phyloP scores from a whole-genome alignment of 2,113 vertebrate species.

The Gasterosteus aculeatus region DNA sequence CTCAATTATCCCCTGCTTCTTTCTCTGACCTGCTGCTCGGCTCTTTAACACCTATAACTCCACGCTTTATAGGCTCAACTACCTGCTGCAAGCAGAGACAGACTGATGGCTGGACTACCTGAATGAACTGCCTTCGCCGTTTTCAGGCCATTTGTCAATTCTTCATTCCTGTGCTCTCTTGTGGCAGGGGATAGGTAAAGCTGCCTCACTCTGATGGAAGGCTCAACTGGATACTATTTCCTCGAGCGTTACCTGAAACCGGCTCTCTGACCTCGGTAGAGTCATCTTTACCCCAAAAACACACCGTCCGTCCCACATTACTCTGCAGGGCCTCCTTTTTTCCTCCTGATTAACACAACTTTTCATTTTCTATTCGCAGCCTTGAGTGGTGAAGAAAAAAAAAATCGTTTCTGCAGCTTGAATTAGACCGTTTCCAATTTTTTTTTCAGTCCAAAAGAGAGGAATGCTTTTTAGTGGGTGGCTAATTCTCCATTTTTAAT shows the following conservation, averaged over 20 bases:
- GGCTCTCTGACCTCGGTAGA: slow-evolving; percentile 53
- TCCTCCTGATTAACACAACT: slow-evolving; percentile 2
- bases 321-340: slow-evolving; percentile 6
- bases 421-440: slow-evolving; percentile 51
- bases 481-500: slow-evolving; percentile 52
- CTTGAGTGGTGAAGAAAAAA: slow-evolving; percentile 11
- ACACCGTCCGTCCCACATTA: slow-evolving; percentile 15
- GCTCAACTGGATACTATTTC: slow-evolving; percentile 57
- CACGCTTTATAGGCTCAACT: slow-evolving; percentile 73
- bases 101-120: slow-evolving; percentile 72
- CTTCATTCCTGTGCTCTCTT: slow-evolving; percentile 68
- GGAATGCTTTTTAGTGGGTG: slow-evolving; percentile 41
- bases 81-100: slow-evolving; percentile 70
- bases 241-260: slow-evolving; percentile 43
- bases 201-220: slow-evolving; percentile 64
- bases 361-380: slow-evolving; percentile 39
- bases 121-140: slow-evolving; percentile 77
- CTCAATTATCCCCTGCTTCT: slow-evolving; percentile 72
- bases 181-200: slow-evolving; percentile 57
- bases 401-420: slow-evolving; percentile 27
- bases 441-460: slow-evolving; percentile 48
- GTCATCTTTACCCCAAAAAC: slow-evolving; percentile 49
- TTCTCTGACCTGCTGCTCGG: slow-evolving; percentile 61
- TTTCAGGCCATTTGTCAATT: slow-evolving; percentile 77
- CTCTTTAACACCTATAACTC: slow-evolving; percentile 73